Evolutionary conservation across 2,888 invertebrate genomes (phyloP), one percentile per base, ranked within the genome.

Genomic region (Chromoteleia sp.): DNA sequence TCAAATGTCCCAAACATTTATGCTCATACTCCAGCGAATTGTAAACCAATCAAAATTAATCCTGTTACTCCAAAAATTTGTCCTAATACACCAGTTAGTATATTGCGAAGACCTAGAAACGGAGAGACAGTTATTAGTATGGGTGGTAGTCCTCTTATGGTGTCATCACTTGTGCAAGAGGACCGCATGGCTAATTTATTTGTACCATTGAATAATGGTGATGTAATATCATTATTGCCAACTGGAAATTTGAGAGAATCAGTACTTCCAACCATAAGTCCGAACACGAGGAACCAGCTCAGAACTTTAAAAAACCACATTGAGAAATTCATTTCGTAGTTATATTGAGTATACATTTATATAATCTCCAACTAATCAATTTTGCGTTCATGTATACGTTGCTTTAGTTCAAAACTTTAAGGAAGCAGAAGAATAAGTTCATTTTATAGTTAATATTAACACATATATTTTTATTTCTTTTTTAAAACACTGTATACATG

Each of bases 51-150:
- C 15, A 82, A 19, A 4, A 88, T 86, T 48, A 80, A 76, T 0
- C 77, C 86, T 0, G 86, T 92, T 7, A 91, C 91, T 0, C 92
- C 92, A 19, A 92, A 94, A 93, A 92, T 95, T 83, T 92, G 93
- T 17, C 94, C 94, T 0, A 93, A 95, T 71, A 93, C 94, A 0
- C 93, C 95, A 0, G 90, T 95, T 86, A 93, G 94, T 19, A 90
- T 95, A 41, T 90, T 95, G 15, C 92, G 95, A 21, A 92, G 93
- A 83, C 94, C 95, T 29, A 93, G 93, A 1, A 92, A 93, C 81
- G 95, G 95, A 0, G 95, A 95, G 92, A 93, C 94, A 92, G 95
- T 94, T 6, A 92, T 95, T 1, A 95, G 95, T 73, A 93, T 95
- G 93, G 93, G 94, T 3, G 95, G 95, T 5, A 95, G 95, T 65